Evolutionary conservation across 2,888 invertebrate genomes (phyloP), one percentile per base, ranked within the genome.

Genomic region (Nomada ruficornis): DNA sequence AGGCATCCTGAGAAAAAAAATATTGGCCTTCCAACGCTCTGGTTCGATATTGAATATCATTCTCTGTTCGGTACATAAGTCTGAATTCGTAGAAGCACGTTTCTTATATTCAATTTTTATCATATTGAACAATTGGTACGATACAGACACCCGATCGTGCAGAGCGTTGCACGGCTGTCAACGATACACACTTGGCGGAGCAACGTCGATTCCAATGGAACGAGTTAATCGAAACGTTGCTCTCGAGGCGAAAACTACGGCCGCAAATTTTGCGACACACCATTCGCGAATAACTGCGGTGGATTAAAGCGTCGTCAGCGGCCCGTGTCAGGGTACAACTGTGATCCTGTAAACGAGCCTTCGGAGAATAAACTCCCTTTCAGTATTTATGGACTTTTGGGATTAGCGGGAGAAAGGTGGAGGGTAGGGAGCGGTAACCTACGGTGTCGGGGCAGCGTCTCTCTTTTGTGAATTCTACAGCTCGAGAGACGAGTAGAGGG

Each of bases 321-420:
- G 75, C 23, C 76, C 83, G 85, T 83, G 86, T 86, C 88, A 81
- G 77, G 75, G 77, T 80, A 83, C 80, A 83, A 85, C 80, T 83
- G 88, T 80, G 87, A 87, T 88, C 84, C 86, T 77, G 86, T 77
- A 79, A 89, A 88, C 89, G 88, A 86, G 84, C 87, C 85, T 85
- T 81, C 65, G 80, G 80, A 88, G 89, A 88, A 86, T 83, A 88
- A 83, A 86, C 84, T 87, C 79, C 86, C 89, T 89, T 84, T 75
- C 74, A 84, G 80, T 89, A 89, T 88, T 87, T 87, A 88, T 87
- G 84, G 87, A 88, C 87, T 89, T 87, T 87, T 76, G 86, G 89
- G 88, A 88, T 89, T 89, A 89, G 80, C 86, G 71, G 71, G 63
- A 47, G 75, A 65, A 65, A 68, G 72, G 68, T 29, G 50, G 68